Percentiles rank a stretch among this genome's conserved stretches.
Conservation (phyloP, 2,113 vertebrate species). For the Mirounga angustirostris region DNA sequence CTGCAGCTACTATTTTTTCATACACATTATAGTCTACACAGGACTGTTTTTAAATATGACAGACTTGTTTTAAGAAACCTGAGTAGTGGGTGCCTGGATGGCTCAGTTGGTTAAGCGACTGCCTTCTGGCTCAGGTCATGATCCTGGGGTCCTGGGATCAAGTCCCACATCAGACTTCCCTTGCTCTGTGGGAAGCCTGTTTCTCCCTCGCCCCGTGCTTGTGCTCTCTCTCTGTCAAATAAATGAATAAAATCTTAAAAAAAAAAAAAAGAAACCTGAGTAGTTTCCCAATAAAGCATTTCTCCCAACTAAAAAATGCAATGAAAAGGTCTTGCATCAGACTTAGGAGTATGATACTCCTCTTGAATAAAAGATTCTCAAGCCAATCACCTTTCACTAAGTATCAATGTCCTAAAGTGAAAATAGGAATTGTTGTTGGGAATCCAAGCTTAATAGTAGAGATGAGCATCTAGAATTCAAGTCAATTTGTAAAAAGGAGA, state of each 20-base stretch:
- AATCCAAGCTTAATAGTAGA: constrained; percentile 28
- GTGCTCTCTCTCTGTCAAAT: too few relatives aligned
- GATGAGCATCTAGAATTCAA: neutral
- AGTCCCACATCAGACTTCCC: too few relatives aligned
- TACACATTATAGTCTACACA: neutral
- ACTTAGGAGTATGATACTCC: neutral
- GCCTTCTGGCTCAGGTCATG: too few relatives aligned
- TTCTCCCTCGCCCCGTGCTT: too few relatives aligned
- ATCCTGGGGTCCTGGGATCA: too few relatives aligned
- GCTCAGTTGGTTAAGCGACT: too few relatives aligned
- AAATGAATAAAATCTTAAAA: too few relatives aligned
- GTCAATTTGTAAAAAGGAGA: neutral
- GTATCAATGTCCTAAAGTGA: neutral
- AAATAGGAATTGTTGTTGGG: neutral
- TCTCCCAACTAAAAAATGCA: neutral
- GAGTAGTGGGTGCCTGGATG: neutral
- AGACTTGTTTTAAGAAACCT: neutral
- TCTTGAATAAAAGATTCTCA: neutral
- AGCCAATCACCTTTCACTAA: constrained; percentile 17
- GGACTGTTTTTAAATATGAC: neutral
- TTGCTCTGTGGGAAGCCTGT: too few relatives aligned
- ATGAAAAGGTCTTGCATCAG: neutral
- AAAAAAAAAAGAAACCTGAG: neutral
- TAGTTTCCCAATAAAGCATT: neutral
- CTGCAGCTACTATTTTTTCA: neutral